These are phyloP conservation scores for Hippoglossus hippoglossus DNA, from an alignment of 2,797 vertebrate genomes.

Conservation along the genomic window DNA sequence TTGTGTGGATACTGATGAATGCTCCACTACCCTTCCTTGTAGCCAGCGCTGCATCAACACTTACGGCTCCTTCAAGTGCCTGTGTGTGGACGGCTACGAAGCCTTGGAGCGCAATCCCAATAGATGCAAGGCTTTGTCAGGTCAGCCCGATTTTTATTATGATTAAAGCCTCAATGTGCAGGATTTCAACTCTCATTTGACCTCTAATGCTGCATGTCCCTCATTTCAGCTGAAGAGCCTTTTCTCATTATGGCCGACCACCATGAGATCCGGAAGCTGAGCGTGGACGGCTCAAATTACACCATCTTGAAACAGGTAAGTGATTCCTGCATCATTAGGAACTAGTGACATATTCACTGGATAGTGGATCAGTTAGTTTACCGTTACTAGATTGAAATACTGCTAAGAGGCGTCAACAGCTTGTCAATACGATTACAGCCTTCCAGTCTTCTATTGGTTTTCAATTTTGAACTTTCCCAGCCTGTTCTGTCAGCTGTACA, in stretches of 20 bases:
- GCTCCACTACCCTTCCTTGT: conserved; percentile 92
- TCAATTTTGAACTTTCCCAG: not conserved
- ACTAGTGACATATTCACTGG: not conserved
- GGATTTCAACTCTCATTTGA: not conserved
- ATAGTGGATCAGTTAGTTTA: not conserved
- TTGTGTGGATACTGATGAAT: conserved; percentile 95
- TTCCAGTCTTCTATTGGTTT: not conserved
- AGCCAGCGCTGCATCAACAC: conserved; percentile 98
- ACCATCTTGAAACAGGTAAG: conserved; percentile 97
- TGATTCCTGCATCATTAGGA: not conserved
- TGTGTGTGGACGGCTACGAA: conserved; percentile 95
- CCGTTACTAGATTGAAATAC: conserved; percentile 1
- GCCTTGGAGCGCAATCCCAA: conserved; percentile 89
- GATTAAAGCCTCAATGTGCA: not conserved
- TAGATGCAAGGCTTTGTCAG: conserved; percentile 95
- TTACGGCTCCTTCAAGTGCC: conserved; percentile 95
- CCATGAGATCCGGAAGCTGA: conserved; percentile 98
- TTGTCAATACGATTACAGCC: not conserved
- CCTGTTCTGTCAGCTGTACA: not conserved
- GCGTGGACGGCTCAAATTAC: conserved; percentile 97
- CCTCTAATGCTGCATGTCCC: conserved; percentile 14
- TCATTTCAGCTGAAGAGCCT: conserved; percentile 92
- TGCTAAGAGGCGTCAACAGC: conserved; percentile 4
- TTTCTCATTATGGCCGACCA: conserved; percentile 98
- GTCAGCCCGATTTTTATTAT: conserved; percentile 71